Evolutionary conservation across 2,797 vertebrate genomes (phyloP), one percentile per base, ranked within the genome.

Genomic region (Pseudomugil gertrudae): DNA sequence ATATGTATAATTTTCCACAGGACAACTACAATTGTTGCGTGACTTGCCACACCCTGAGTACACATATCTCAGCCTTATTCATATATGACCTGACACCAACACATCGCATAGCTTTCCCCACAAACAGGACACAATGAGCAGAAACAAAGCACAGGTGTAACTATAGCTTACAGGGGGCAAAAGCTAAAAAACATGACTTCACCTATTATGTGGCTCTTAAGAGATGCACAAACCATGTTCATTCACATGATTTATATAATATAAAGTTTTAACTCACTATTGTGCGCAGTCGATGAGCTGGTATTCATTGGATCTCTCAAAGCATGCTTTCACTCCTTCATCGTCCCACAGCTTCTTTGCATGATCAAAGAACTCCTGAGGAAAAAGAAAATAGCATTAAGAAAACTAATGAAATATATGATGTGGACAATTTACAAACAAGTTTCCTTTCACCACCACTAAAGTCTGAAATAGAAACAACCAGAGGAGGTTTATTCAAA

Each of bases 321-420:
- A 99, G 91, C 98, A 99, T 0, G 97, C 97, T 90, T 98, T 99
- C 79, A 99, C 97, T 6, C 98, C 98, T 88, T 99, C 98, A n/a
- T 99, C 98, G 38, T 98, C 96, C 98, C 98, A 99, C 69, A 99
- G 96, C 86, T 96, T 98, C 95, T 99, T 98, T 77, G 96, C 97
- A 0, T 99, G 97, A 86, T 98, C 97, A 72, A 99, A 99, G 95
- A 99, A 99, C 88, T 99, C 98, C 98, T 99, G 90, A 63, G 57
- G 57, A 59, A 33, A 67, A 64, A 47, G 53, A 32, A 57, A 19
- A 35, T 35, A 19, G 55, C 3, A 64, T 63, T 24, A 54, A 50
- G 33, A 63, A 36, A 69, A 10, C 33, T 51, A 67, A 19, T 15
- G 21, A 21, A 27, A 13, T 14, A 33, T 11, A 61, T 40, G 1